Conservation (phyloP, 2,797 vertebrate species). For the Thamnophis elegans region DNA sequence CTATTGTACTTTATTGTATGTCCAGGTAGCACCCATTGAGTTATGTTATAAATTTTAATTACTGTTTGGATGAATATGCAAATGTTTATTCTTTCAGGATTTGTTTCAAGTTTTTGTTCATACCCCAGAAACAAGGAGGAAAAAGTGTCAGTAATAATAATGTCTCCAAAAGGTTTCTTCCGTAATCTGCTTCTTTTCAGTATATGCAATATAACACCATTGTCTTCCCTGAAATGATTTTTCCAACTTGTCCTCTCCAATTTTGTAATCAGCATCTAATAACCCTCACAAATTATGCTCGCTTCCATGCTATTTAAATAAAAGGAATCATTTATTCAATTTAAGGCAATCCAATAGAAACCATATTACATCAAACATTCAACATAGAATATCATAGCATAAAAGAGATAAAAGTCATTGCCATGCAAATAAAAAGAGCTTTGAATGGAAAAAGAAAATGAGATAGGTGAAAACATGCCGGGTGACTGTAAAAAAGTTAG, state of each 20-base stretch:
- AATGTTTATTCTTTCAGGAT: background rate
- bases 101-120: background rate
- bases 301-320: conserved; percentile 35
- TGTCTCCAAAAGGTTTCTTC: background rate
- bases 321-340: conserved; percentile 66
- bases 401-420: conserved; percentile 37
- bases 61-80: background rate
- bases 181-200: background rate
- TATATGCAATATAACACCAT: background rate
- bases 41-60: background rate
- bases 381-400: conserved; percentile 37
- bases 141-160: background rate
- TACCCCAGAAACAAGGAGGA: background rate
- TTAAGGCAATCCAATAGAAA: conserved; percentile 69
- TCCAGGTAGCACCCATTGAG: background rate
- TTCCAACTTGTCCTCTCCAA: background rate
- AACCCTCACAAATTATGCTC: background rate
- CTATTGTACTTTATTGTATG: background rate
- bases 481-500: background rate
- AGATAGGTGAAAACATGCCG: conserved; percentile 16
- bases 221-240: background rate
- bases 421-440: conserved; percentile 57
- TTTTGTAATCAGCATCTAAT: background rate
- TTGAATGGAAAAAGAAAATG: background rate
- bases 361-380: conserved; percentile 51